Evolutionary conservation across 2,888 invertebrate genomes (phyloP).

Genomic region (Ethmia dodecea): DNA sequence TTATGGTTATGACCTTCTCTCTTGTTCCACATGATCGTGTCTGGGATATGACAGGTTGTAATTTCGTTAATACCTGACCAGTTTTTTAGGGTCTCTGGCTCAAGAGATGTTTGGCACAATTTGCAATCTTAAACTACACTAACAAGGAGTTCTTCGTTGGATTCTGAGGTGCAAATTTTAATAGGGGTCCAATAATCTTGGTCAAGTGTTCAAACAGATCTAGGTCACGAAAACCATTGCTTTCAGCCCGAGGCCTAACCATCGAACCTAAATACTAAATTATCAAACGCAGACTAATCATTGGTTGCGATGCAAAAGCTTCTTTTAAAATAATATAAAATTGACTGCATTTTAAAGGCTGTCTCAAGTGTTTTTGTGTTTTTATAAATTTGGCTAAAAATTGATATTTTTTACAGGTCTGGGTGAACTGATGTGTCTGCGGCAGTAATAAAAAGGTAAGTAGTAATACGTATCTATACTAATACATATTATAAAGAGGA

Average conservation of each 20-base stretch:
- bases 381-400: conserved; percentile 26
- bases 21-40: conserved; percentile 57
- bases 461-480: too few species aligned
- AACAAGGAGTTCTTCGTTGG: not conserved
- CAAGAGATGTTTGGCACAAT: conserved; percentile 16
- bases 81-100: conserved; percentile 25
- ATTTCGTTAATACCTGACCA: conserved; percentile 52
- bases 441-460: conserved; percentile 32
- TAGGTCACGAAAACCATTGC: conserved; percentile 72
- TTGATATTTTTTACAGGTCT: conserved; percentile 30
- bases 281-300: conserved; percentile 62
- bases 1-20: conserved; percentile 61
- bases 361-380: conserved; percentile 17
- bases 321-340: conserved; percentile 45
- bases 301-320: conserved; percentile 51
- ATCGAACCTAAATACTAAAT: conserved; percentile 67
- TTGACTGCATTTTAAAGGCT: conserved; percentile 35
- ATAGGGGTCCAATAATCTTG: conserved; percentile 30
- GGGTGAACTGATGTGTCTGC: conserved; percentile 14
- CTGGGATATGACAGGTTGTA: conserved; percentile 69
- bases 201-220: conserved; percentile 58
- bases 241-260: conserved; percentile 57
- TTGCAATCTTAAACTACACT: conserved; percentile 8
- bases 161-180: conserved; percentile 1
- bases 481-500: too few species aligned